Evolutionary conservation across 2,113 vertebrate species (phyloP).

Genomic region (Halichoeres trimaculatus): DNA sequence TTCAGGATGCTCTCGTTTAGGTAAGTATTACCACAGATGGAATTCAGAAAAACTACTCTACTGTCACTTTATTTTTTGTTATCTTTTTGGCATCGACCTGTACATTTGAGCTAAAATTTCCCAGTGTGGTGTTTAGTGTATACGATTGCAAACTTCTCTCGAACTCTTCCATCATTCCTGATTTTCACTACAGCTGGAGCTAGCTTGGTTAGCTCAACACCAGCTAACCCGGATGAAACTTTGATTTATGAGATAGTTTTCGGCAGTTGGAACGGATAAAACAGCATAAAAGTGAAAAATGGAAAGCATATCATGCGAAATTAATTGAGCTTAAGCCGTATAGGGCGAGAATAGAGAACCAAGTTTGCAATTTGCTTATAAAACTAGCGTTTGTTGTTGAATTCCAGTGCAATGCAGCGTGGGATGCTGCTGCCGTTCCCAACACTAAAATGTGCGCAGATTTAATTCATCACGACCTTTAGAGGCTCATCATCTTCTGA

Average conservation of each 20-base stretch:
- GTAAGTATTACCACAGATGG: slow-evolving; percentile 39
- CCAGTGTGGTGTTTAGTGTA: not conserved
- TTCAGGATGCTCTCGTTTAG: slow-evolving; percentile 46
- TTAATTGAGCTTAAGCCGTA: rapidly evolving
- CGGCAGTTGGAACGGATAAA: rapidly evolving
- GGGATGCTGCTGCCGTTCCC: slow-evolving; percentile 27
- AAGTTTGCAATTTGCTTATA: not conserved
- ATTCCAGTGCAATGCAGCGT: slow-evolving; percentile 40
- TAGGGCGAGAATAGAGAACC: not conserved
- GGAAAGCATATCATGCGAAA: rapidly evolving
- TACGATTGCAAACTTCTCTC: not conserved
- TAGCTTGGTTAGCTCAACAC: slow-evolving; percentile 10
- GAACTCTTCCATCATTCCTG: not conserved
- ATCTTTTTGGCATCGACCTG: not conserved
- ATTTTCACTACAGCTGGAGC: not conserved
- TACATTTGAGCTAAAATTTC: not conserved
- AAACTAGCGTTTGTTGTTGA: slow-evolving; percentile 1
- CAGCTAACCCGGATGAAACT: slow-evolving; percentile 13
- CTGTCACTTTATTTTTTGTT: not conserved
- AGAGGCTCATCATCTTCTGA: not conserved
- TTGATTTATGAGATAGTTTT: not conserved
- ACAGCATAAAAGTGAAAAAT: rapidly evolving
- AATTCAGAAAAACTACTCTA: not conserved
- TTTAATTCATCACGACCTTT: not conserved
- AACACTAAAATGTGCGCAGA: rapidly evolving